These are phyloP conservation scores for Vanessa tameamea DNA, from an alignment of 1,140 invertebrate species.

Conservation along the genomic window DNA sequence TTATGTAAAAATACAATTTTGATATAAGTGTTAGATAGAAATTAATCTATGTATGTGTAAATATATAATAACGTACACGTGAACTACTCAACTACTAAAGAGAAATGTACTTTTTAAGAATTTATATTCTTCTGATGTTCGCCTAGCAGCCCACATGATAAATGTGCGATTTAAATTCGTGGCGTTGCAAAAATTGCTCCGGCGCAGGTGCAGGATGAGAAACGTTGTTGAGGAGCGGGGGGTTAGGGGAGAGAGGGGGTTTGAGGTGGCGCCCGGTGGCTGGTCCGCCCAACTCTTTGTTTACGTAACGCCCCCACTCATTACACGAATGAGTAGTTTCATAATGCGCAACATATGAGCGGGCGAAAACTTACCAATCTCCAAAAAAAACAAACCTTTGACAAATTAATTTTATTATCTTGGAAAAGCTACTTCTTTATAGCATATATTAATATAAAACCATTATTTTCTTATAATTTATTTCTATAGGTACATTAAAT, in stretches of 20 bases:
- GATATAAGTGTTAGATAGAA: too few species aligned
- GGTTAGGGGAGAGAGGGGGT: slow-evolving; percentile 38
- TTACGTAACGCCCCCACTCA: slow-evolving; percentile 75
- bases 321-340: slow-evolving; percentile 54
- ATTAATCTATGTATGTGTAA: too few species aligned
- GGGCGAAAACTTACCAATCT: slow-evolving; percentile 13
- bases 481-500: neutral
- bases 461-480: neutral
- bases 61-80: too few species aligned
- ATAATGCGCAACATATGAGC: slow-evolving; percentile 45
- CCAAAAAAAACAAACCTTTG: neutral
- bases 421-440: neutral
- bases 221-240: slow-evolving; percentile 37
- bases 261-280: slow-evolving; percentile 64
- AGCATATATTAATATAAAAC: neutral
- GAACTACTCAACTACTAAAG: too few species aligned
- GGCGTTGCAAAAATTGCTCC: slow-evolving; percentile 59
- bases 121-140: neutral
- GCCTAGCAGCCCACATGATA: neutral
- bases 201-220: slow-evolving; percentile 53
- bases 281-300: slow-evolving; percentile 75
- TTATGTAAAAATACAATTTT: too few species aligned
- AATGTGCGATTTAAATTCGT: slow-evolving; percentile 2
- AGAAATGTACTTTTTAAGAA: neutral
- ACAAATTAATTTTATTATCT: slow-evolving; percentile 4